These are phyloP conservation scores for Caenorhabditis wallacei DNA, from an alignment of 2,888 invertebrate species.

Conservation along the genomic window DNA sequence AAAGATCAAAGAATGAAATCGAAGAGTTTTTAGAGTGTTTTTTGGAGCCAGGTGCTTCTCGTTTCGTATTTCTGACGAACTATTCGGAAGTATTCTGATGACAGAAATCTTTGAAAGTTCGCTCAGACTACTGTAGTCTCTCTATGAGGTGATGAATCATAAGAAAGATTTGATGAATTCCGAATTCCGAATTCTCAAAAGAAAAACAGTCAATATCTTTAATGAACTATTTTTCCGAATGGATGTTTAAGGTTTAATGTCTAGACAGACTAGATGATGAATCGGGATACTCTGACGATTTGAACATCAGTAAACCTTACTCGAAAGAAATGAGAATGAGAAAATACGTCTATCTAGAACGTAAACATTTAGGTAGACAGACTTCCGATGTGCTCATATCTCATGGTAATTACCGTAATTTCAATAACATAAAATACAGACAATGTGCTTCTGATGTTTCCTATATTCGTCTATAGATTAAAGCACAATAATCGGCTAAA, in stretches of 20 bases:
- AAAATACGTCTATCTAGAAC: not conserved
- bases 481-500: constrained; percentile 21
- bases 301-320: no score
- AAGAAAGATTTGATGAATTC: no score
- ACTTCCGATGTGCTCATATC: constrained; percentile 20
- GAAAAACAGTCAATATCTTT: no score
- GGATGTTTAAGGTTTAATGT: no score
- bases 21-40: constrained; percentile 1
- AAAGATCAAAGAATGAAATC: constrained; percentile 27
- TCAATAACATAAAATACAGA: constrained; percentile 22
- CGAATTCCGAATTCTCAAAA: no score
- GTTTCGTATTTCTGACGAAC: constrained; percentile 4
- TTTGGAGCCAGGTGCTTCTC: constrained; percentile 19
- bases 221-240: no score
- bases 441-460: constrained; percentile 11
- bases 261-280: no score
- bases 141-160: no score
- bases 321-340: not conserved
- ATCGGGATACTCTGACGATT: no score
- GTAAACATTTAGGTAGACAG: constrained; percentile 22
- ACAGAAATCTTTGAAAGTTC: not conserved
- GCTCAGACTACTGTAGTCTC: no score
- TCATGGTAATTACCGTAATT: constrained; percentile 25
- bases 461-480: not conserved
- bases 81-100: not conserved